Evolutionary conservation across 2,797 vertebrate species (phyloP).

Genomic region (Eleutherodactylus coqui): DNA sequence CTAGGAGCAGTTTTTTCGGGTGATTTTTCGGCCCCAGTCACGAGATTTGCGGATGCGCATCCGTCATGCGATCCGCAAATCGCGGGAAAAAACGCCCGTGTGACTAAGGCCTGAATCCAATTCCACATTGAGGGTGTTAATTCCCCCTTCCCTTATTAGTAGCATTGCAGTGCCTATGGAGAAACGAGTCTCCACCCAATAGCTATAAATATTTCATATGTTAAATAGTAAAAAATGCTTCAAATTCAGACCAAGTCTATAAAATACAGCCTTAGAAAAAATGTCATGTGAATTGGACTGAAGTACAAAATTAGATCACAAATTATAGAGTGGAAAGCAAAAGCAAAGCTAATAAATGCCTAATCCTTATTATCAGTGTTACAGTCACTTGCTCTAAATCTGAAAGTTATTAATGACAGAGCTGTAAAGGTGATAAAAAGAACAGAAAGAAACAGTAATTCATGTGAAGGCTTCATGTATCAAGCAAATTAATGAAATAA

Average conservation of each 20-base stretch:
- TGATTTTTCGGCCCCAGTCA: too few species aligned
- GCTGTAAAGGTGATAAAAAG: conserved; percentile 35
- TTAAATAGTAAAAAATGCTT: not conserved
- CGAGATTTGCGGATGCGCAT: too few species aligned
- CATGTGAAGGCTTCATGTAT: conserved; percentile 9
- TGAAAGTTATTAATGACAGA: conserved; percentile 45
- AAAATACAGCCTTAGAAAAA: conserved; percentile 23
- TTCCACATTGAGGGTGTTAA: too few species aligned
- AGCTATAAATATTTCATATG: not conserved
- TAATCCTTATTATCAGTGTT: conserved; percentile 71
- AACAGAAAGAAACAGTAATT: conserved; percentile 6
- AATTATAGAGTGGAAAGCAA: conserved; percentile 81
- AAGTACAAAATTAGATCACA: conserved; percentile 76
- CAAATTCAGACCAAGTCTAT: not conserved
- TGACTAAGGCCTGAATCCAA: too few species aligned
- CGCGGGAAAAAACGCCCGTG: too few species aligned
- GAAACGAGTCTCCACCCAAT: not conserved
- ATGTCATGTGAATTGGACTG: conserved; percentile 67
- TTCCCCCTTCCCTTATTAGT: not conserved
- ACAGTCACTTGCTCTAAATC: conserved; percentile 29
- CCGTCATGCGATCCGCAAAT: too few species aligned
- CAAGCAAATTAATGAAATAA: not conserved
- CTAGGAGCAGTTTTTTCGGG: too few species aligned
- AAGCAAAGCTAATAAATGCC: conserved; percentile 76
- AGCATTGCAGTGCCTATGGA: not conserved